Evolutionary conservation across 35 echinoderm and acorn worm species (phyloP), one percentile per base, ranked within the genome.

Genomic region (Heliocidaris erythrogramma): DNA sequence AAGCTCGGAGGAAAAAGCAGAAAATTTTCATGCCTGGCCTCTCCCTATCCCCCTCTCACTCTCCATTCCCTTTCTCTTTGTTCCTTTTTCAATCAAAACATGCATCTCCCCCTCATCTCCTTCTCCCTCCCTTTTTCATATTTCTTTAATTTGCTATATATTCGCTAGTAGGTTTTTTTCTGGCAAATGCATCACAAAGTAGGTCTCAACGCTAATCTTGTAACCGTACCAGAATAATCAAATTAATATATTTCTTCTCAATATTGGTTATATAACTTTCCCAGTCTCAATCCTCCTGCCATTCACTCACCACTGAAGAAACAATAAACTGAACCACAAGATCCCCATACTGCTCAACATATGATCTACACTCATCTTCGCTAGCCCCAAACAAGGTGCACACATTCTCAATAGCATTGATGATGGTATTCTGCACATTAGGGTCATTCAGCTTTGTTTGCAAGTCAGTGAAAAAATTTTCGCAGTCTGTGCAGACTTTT

Each of bases 281-380:
- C 52, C 52, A 27, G 3, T 5, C 3, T 78, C 3, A 42, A 42
- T 42, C 21, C 27, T 78, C 52, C 52, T 78, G 6, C 65, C 18
- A 78, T 7, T 18, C 18, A 94, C 94, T 86, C 85, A 94, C 94
- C 94, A 94, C 1, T 49, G 94, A 35, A 9, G 94, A 94, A n/a
- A 56, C 94, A 9, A 94, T 29, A n/a, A 94, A 94, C 48, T 48
- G 48, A 47, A 94, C 32, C 27, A 94, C 94, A 18, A 48, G 61
- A 9, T 27, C 9, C 0, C 94, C 94, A 50, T 94, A 94, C 49
- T 94, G 94, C 13, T 86, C 94, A 21, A 94, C 78, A 13, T 86
- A 94, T 7, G 60, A 0, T 17, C 30, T 35, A 65, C 94, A 94
- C 11, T 85, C 35, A 9, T 48, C 94, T 3, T 78, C 69, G 14